A percentile compares a stretch with the other conserved stretches of the same genome.
These are phyloP conservation scores for Mamestra configurata DNA, from an alignment of 1,140 invertebrate species.

Conservation along the genomic window DNA sequence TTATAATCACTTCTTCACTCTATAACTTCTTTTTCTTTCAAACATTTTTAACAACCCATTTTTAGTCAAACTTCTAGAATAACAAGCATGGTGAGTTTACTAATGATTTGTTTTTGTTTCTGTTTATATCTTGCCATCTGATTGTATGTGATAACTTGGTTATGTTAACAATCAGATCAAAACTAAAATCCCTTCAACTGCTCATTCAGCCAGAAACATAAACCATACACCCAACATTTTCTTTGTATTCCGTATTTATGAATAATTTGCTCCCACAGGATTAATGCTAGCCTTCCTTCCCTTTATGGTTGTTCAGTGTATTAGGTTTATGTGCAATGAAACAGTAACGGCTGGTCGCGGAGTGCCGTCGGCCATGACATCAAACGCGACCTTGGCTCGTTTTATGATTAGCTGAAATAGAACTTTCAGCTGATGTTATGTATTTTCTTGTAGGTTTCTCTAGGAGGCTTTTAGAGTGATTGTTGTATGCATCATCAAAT, in stretches of 20 bases:
- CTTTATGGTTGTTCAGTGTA: constrained; percentile 44
- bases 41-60: too few species aligned
- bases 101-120: too few species aligned
- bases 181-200: background rate
- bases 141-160: too few species aligned
- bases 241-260: constrained; percentile 16
- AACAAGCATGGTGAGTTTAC: too few species aligned
- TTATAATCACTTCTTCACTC: too few species aligned
- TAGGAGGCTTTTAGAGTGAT: constrained; percentile 8
- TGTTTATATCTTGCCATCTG: too few species aligned
- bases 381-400: constrained; percentile 22
- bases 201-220: background rate
- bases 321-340: constrained; percentile 48
- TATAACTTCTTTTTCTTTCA: too few species aligned
- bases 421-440: constrained; percentile 1
- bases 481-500: background rate
- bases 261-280: constrained; percentile 28
- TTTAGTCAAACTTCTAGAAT: too few species aligned
- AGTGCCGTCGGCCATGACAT: constrained; percentile 9
- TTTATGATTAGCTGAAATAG: constrained; percentile 44
- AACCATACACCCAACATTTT: background rate
- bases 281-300: constrained; percentile 3
- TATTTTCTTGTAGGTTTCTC: constrained; percentile 7
- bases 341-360: constrained; percentile 32
- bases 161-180: too few species aligned